phyloP scores from a whole-genome alignment of 2,888 invertebrate genomes.

The Tetragonula carbonaria region DNA sequence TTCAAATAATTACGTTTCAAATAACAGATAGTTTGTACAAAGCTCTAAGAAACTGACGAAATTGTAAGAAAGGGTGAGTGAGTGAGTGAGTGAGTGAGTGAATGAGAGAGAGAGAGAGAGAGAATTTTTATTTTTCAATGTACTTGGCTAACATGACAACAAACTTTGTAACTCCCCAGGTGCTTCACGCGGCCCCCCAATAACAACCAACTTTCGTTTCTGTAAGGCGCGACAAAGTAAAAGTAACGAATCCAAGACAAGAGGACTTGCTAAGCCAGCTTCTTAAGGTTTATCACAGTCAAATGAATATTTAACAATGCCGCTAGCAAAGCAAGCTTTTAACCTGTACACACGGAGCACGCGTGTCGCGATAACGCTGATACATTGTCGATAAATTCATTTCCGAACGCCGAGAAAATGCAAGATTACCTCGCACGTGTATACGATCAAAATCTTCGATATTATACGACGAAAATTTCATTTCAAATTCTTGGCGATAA shows the following conservation, averaged over 20 bases:
- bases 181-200: slow-evolving; percentile 58
- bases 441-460: background rate
- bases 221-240: slow-evolving; percentile 61
- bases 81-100: too few relatives aligned
- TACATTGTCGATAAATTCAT: slow-evolving; percentile 11
- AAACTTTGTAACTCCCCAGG: slow-evolving; percentile 50
- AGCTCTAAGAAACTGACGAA: background rate
- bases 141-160: slow-evolving; percentile 36
- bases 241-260: slow-evolving; percentile 64
- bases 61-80: background rate
- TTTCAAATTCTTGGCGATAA: background rate
- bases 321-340: slow-evolving; percentile 34
- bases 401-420: background rate
- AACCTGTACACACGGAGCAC: slow-evolving; percentile 21
- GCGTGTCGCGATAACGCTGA: background rate
- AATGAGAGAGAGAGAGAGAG: background rate
- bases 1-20: too few relatives aligned
- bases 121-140: slow-evolving; percentile 47
- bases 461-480: background rate
- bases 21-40: too few relatives aligned
- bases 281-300: slow-evolving; percentile 66
- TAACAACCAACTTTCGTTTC: slow-evolving; percentile 65
- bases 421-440: background rate
- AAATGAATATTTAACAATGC: slow-evolving; percentile 68
- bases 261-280: slow-evolving; percentile 63